Conservation (phyloP, 2,888 invertebrate species). For the Meteorus cinctellus region DNA sequence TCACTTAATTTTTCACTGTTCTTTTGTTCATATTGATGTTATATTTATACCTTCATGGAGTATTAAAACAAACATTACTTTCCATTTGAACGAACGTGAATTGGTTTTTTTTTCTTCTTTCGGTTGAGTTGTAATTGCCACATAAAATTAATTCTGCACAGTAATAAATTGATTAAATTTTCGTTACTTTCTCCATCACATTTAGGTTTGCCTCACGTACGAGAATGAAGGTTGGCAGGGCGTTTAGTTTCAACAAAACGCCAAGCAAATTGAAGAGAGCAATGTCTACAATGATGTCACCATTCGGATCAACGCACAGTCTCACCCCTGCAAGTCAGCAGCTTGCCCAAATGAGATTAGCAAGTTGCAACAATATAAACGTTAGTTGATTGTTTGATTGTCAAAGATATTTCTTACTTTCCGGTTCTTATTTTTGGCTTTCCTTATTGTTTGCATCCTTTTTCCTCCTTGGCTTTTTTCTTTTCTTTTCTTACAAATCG, state of each 20-base stretch:
- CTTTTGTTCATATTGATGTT: neutral
- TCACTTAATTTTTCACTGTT: neutral
- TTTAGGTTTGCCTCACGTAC: conserved; percentile 84
- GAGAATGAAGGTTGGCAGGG: conserved; percentile 91
- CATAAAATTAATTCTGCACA: neutral
- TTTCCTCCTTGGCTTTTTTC: conserved; percentile 20
- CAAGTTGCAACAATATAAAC: conserved; percentile 90
- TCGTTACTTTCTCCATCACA: conserved; percentile 41
- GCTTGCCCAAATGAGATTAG: conserved; percentile 88
- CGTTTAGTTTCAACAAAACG: conserved; percentile 96
- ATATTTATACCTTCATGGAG: neutral
- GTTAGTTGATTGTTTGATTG: conserved; percentile 76
- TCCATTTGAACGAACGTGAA: neutral
- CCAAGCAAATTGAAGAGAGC: conserved; percentile 95
- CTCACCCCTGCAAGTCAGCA: conserved; percentile 86
- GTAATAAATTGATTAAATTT: conserved; percentile 21
- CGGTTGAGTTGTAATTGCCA: neutral
- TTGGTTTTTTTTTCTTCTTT: conserved; percentile 1
- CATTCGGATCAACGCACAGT: conserved; percentile 89
- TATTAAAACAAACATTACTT: neutral
- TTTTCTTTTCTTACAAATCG: conserved; percentile 39
- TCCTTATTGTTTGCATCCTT: conserved; percentile 31
- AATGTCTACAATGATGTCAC: conserved; percentile 95
- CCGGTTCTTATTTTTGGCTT: conserved; percentile 37
- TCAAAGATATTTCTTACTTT: conserved; percentile 46